Conservation (phyloP, 2,113 vertebrate species). For the Ammospiza nelsoni region DNA sequence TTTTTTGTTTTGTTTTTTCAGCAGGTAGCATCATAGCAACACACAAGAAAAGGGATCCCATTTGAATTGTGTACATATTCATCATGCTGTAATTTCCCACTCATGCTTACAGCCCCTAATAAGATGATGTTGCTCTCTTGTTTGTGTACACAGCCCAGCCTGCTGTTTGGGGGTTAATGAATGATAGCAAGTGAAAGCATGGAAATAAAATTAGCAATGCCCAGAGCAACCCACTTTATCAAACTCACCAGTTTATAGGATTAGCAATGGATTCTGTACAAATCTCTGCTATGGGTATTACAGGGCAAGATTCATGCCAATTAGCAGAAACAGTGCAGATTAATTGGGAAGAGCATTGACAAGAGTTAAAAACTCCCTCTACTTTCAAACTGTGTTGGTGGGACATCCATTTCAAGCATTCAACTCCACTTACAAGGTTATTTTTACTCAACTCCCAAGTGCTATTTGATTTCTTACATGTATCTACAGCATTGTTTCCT, state of each 20-base stretch:
- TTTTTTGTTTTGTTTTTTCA: not conserved
- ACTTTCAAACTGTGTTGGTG: constrained; percentile 11
- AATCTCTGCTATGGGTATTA: constrained; percentile 63
- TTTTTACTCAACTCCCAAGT: not conserved
- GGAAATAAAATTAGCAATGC: constrained; percentile 73
- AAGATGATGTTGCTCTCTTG: not conserved
- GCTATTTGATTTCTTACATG: not conserved
- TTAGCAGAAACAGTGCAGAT: constrained; percentile 52
- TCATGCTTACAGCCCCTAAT: not conserved
- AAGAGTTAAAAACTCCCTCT: not conserved
- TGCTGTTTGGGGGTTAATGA: constrained; percentile 39
- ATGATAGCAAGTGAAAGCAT: constrained; percentile 62
- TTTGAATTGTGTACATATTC: not conserved
- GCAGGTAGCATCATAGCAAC: not conserved
- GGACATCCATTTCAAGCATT: not conserved
- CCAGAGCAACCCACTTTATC: constrained; percentile 60
- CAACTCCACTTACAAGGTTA: not conserved
- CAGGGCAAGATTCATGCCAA: constrained; percentile 41
- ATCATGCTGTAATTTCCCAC: not conserved
- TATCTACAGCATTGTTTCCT: not conserved
- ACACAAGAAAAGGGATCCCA: not conserved
- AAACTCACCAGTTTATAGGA: constrained; percentile 65
- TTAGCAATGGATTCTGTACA: constrained; percentile 68
- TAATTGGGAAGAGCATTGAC: constrained; percentile 3
- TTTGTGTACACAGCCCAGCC: not conserved